Evolutionary conservation across 2,113 vertebrate genomes (phyloP), one percentile per base, ranked within the genome.

Genomic region (Riparia riparia): DNA sequence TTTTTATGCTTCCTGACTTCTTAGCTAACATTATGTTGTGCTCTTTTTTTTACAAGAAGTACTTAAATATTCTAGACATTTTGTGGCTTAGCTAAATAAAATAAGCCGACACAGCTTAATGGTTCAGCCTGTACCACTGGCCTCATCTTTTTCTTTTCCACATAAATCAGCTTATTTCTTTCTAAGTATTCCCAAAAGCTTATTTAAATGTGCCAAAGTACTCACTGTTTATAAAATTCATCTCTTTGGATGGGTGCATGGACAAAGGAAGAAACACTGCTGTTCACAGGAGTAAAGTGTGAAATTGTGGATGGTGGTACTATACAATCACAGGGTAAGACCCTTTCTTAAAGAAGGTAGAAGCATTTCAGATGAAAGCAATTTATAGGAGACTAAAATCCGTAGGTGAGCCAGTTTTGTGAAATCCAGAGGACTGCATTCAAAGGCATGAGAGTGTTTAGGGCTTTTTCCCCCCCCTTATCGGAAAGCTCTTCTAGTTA

Each of bases 31-130:
- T 19, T 85, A 76, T 1, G 1, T 47, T 78, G 37, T 2, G 3
- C 24, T 85, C 50, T 22, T 66, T 87, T 91, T 34, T 61, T 60
- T 32, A 53, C n/a, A 54, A 50, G 19, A 82, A 34, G 24, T 39
- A 31, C 34, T 82, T 91, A 76, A 68, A 31, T 14, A 50, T 65
- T 60, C 37, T 72, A 87, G 49, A 76, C 2, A 47, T 71, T 88
- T 90, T 86, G 22, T 14, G 14, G 47, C 58, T 91, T 61, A 76
- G 12, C 31, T 76, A 65, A 94, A 89, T 47, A 93, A 82, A 95
- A 73, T 45, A 82, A 89, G 16, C 28, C 37, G 42, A 54, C 14
- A 41, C 9, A 63, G 24, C 21, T 82, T 91, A 77, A 70, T 13
- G 14, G 85, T 78, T 58, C 73, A 71, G n/a, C 28, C 12, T 78